phyloP scores from a whole-genome alignment of 2,888 invertebrate genomes.

The Metopia argyrocephala region DNA sequence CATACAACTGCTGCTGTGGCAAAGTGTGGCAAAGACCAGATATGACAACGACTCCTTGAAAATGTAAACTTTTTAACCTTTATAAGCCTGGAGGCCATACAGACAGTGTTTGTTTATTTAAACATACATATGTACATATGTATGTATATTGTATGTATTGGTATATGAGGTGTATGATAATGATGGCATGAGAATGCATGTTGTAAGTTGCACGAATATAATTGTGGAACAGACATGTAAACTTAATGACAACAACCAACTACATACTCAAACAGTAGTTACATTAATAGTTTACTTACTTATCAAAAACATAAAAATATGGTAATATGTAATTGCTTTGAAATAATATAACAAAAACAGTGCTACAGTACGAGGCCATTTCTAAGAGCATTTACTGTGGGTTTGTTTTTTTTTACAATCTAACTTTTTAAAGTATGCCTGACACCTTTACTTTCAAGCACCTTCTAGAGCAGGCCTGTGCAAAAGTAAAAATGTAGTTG shows the following conservation, averaged over 20 bases:
- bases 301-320: too few species aligned
- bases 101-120: slow-evolving; percentile 23
- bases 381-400: too few species aligned
- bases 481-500: too few species aligned
- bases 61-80: slow-evolving; percentile 59
- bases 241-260: slow-evolving; percentile 16
- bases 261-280: too few species aligned
- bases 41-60: slow-evolving; percentile 62
- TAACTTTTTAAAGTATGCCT: too few species aligned
- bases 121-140: neutral
- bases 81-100: slow-evolving; percentile 47
- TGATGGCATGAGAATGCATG: neutral
- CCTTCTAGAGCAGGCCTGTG: too few species aligned
- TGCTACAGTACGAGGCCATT: too few species aligned
- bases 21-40: slow-evolving; percentile 22
- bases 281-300: too few species aligned
- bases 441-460: too few species aligned
- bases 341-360: too few species aligned
- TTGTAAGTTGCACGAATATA: slow-evolving; percentile 8
- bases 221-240: slow-evolving; percentile 10
- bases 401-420: too few species aligned
- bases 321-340: too few species aligned
- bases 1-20: slow-evolving; percentile 21
- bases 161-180: neutral
- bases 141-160: slow-evolving; percentile 2